Base-by-base conservation (phyloP, 2,113 vertebrate genomes). In the Amphiprion percula region DNA sequence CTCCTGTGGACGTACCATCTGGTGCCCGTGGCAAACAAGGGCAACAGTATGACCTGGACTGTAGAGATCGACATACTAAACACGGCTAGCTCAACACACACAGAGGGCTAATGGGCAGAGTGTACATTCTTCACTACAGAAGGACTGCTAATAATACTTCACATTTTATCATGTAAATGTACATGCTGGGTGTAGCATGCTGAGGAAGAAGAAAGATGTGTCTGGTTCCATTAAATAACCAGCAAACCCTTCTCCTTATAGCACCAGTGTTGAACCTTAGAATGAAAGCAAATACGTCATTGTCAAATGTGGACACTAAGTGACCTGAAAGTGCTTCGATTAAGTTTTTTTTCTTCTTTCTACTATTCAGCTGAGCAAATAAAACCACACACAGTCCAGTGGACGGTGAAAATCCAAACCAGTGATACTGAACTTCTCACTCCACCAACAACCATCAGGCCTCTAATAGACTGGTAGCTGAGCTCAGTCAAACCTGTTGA, bases 1-100 rank as follows among this genome's bases (percentile, higher is more conserved):
- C 76, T 87, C 87, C 83, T 82, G 89, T 68, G 54, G 86, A 74
- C 2, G 28, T 14, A 58, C 91, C 91, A 92, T 90, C 91, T 92
- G 91, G 39, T 86, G 82, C 53, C 75, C 33, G 60, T 85, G 82
- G 84, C 84, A 80, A 71, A 63, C 73, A 84, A 84, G 73, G 77
- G 70, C 80, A 76, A 46, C 28, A 1, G 28, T 9, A 21, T 78
- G 80, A 89, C 88, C 90, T 74, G 70, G 66, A 73, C 73, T 37
- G 52, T 30, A n/a, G 56, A 33, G 62, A 74, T 19, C 52, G 5
- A 53, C 65, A 33, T 46, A 26, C 50, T 28, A 50, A 72, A 69
- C 72, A 69, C 4, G 39, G 10, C 23, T 2, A 5, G 39, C 68
- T 59, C 33, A 77, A 50, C 65, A 33, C 17, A 26, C 0, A 14